A percentile compares a stretch with the other conserved stretches of the same genome.
Conservation (phyloP, 2,113 vertebrate species). For the Formicarius rufipectus region DNA sequence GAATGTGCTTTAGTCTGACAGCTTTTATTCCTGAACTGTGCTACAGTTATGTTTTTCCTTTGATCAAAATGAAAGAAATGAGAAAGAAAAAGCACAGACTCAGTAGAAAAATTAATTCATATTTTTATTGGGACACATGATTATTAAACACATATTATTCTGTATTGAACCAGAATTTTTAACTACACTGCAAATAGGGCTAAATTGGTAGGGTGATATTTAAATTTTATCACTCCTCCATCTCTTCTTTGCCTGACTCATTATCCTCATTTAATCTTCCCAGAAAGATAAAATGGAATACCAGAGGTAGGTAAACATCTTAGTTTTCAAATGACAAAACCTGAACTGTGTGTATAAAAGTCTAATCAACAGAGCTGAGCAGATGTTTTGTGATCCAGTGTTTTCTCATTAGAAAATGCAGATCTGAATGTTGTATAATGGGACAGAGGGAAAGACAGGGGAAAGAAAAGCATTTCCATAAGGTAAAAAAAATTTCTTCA, state of each 20-base stretch:
- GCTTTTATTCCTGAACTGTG: background rate
- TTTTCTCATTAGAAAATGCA: background rate
- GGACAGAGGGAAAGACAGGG: background rate
- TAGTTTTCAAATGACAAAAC: background rate
- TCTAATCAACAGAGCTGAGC: background rate
- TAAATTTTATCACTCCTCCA: background rate
- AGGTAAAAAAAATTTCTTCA: background rate
- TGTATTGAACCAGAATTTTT: background rate
- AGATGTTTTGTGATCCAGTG: background rate
- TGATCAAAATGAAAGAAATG: conserved; percentile 13
- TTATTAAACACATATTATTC: background rate
- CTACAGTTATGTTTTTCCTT: background rate
- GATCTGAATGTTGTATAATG: background rate
- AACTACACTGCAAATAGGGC: background rate
- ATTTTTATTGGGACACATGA: background rate
- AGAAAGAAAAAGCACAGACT: background rate
- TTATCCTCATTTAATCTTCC: background rate
- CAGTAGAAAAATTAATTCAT: background rate
- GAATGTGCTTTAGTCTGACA: background rate
- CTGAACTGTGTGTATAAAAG: background rate
- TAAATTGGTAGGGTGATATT: background rate
- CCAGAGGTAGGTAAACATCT: background rate
- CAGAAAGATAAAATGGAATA: background rate
- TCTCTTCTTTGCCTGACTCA: background rate
- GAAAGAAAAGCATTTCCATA: background rate